Conservation (phyloP, 2,797 vertebrate genomes). For the Enteromius treurensis region DNA sequence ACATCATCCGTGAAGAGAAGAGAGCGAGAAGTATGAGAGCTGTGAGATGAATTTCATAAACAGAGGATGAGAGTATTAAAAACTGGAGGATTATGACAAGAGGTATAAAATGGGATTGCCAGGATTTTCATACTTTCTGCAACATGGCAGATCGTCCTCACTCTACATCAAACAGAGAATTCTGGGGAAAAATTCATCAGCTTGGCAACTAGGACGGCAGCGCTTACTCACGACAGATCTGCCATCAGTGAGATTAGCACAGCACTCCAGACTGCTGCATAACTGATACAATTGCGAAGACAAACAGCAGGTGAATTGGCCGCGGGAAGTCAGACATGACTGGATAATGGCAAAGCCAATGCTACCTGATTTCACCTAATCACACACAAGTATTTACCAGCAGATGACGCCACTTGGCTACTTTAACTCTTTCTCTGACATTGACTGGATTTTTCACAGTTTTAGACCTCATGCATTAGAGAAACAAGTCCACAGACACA, state of each 20-base stretch:
- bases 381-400: not conserved
- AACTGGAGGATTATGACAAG: slow-evolving; percentile 55
- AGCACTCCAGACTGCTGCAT: not conserved
- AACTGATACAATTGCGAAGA: not conserved
- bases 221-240: slow-evolving; percentile 54
- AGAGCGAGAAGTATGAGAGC: slow-evolving; percentile 39
- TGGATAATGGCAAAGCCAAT: slow-evolving; percentile 6
- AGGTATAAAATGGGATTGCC: slow-evolving; percentile 68
- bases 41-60: slow-evolving; percentile 67
- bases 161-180: slow-evolving; percentile 54
- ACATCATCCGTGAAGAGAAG: slow-evolving; percentile 42
- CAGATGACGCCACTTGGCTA: not conserved
- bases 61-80: slow-evolving; percentile 66
- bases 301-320: slow-evolving; percentile 25
- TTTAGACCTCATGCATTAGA: not conserved
- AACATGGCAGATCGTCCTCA: slow-evolving; percentile 39
- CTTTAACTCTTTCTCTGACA: not conserved
- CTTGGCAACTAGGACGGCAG: slow-evolving; percentile 59
- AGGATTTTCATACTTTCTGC: slow-evolving; percentile 57
- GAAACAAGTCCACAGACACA: not conserved
- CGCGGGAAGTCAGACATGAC: not conserved
- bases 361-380: slow-evolving; percentile 21
- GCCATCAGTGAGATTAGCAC: slow-evolving; percentile 46
- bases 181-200: slow-evolving; percentile 47
- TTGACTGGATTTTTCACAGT: not conserved